Evolutionary conservation across 2,888 invertebrate species (phyloP).

Genomic region (Rapana venosa): DNA sequence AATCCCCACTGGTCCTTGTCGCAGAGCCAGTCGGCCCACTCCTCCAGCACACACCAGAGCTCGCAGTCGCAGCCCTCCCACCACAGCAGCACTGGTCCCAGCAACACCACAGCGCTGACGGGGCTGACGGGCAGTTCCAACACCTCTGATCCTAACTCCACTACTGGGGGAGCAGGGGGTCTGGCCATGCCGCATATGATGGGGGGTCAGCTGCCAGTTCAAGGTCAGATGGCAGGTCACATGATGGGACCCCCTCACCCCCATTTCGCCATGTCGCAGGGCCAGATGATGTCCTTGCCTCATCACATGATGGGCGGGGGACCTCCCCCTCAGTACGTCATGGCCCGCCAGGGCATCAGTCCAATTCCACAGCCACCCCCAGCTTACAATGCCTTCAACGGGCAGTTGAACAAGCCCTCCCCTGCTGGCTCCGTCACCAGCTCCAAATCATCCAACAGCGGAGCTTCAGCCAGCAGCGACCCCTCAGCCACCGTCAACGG

Average conservation of each 20-base stretch:
- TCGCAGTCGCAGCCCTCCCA: constrained; percentile 71
- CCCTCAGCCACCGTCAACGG: constrained; percentile 1
- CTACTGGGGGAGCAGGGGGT: constrained; percentile 13
- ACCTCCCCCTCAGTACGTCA: constrained; percentile 22
- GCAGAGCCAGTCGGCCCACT: constrained; percentile 72
- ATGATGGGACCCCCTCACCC: constrained; percentile 34
- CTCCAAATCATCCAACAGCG: constrained; percentile 72
- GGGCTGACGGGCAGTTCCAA: constrained; percentile 76
- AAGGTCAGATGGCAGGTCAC: neutral
- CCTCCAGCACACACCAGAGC: constrained; percentile 71
- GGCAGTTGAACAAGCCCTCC: constrained; percentile 56
- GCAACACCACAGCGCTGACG: constrained; percentile 80
- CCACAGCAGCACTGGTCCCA: constrained; percentile 80
- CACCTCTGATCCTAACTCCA: constrained; percentile 60
- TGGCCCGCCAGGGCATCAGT: constrained; percentile 27
- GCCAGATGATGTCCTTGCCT: constrained; percentile 53
- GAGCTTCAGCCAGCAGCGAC: constrained; percentile 45
- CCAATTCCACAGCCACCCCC: constrained; percentile 49
- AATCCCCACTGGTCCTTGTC: constrained; percentile 72
- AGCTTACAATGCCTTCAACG: constrained; percentile 35
- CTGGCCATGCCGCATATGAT: neutral
- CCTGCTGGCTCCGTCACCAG: constrained; percentile 76
- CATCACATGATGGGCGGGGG: constrained; percentile 51
- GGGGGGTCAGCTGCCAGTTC: neutral
- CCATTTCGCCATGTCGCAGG: constrained; percentile 42